A percentile compares a stretch with the other conserved stretches of the same genome.
Conservation (phyloP, 2,113 vertebrate species). For the Syngnathus typhle region DNA sequence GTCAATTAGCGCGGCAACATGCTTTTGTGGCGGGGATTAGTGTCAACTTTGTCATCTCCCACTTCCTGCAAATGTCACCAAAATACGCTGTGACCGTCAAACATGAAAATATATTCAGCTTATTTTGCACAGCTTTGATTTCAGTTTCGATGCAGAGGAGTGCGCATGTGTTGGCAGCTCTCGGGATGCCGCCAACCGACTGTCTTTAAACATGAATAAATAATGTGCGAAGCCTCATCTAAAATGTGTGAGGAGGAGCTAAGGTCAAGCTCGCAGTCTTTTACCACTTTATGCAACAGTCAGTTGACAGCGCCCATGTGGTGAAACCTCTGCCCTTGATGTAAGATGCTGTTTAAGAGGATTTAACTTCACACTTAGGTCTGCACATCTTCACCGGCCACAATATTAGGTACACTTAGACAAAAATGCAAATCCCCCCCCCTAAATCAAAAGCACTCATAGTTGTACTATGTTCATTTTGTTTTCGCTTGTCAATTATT, state of each 20-base stretch:
- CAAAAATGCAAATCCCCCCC: background rate
- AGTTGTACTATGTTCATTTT: too few relatives aligned
- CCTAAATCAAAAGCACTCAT: background rate
- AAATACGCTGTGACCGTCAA: slow-evolving; percentile 29
- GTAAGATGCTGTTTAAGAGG: slow-evolving; percentile 1
- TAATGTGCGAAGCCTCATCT: slow-evolving; percentile 40
- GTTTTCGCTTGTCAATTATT: too few relatives aligned
- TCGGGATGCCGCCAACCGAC: slow-evolving; percentile 22
- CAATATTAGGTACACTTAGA: background rate
- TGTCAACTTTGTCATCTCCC: slow-evolving; percentile 42
- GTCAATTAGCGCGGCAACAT: slow-evolving; percentile 52
- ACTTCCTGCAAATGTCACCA: slow-evolving; percentile 30
- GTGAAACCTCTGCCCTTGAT: background rate
- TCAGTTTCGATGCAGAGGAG: slow-evolving; percentile 7
- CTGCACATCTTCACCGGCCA: background rate
- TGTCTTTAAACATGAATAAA: slow-evolving; percentile 57
- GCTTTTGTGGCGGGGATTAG: slow-evolving; percentile 49
- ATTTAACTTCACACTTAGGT: slow-evolving; percentile 1
- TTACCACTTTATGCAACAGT: slow-evolving; percentile 16
- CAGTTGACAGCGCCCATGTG: slow-evolving; percentile 6
- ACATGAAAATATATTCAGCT: slow-evolving; percentile 53
- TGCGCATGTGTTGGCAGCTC: slow-evolving; percentile 14
- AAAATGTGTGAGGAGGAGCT: slow-evolving; percentile 44
- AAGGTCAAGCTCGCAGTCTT: slow-evolving; percentile 51
- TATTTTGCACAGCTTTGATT: slow-evolving; percentile 27